Evolutionary conservation across 2,888 invertebrate genomes (phyloP).

Genomic region (Perithous albicinctus): DNA sequence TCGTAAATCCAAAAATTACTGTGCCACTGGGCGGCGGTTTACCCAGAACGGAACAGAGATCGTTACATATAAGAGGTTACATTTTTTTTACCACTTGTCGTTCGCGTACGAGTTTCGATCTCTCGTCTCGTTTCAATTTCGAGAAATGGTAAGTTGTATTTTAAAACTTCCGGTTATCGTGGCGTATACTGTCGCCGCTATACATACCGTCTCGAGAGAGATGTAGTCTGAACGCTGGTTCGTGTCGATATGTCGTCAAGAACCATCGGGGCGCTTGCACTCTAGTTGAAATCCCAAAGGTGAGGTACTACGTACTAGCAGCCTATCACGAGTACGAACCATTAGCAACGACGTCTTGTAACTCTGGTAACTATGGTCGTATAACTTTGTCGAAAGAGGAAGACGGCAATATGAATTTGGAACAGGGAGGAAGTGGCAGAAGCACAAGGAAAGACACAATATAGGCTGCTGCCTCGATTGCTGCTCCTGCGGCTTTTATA

Average conservation of each 20-base stretch:
- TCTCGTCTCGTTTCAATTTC: conserved; percentile 54
- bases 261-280: conserved; percentile 1
- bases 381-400: conserved; percentile 43
- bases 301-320: conserved; percentile 6
- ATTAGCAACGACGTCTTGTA: conserved; percentile 25
- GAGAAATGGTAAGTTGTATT: conserved; percentile 12
- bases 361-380: conserved; percentile 57
- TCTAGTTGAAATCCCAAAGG: conserved; percentile 31
- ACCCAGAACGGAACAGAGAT: conserved; percentile 45
- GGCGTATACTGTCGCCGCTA: conserved; percentile 25
- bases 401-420: conserved; percentile 26
- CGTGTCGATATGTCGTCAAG: conserved; percentile 50
- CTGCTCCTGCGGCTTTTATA: not conserved
- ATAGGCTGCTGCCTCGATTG: not conserved
- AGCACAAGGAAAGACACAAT: not conserved
- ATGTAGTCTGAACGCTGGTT: conserved; percentile 5
- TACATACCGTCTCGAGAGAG: conserved; percentile 9
- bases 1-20: conserved; percentile 79
- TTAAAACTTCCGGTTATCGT: conserved; percentile 55
- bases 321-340: conserved; percentile 26
- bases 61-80: not conserved
- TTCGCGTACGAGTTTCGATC: not conserved
- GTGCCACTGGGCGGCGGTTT: conserved; percentile 36
- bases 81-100: not conserved
- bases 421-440: conserved; percentile 20